Conservation (phyloP, 2,113 vertebrate genomes). For the Benitochromis conjunctus region DNA sequence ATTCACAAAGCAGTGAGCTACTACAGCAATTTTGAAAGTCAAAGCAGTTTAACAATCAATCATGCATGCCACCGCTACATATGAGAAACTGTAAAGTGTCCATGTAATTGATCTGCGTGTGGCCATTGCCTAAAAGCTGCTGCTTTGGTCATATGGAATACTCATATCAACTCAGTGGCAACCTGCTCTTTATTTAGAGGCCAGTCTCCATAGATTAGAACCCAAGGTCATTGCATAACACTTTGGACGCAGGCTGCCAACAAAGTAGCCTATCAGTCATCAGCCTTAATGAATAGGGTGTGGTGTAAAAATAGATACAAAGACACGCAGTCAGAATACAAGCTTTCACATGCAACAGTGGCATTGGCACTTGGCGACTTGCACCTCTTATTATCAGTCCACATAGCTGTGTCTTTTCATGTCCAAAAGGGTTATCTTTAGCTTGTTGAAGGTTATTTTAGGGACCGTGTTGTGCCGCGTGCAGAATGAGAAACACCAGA, state of each 20-base stretch:
- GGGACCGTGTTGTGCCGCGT: background rate
- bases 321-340: conserved; percentile 50
- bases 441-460: conserved; percentile 38
- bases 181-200: conserved; percentile 63
- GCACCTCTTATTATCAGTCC: conserved; percentile 50
- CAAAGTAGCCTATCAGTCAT: conserved; percentile 68
- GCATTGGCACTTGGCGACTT: conserved; percentile 41
- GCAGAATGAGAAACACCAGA: background rate
- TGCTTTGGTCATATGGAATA: background rate
- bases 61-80: background rate
- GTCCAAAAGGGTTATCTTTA: conserved; percentile 21
- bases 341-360: conserved; percentile 46
- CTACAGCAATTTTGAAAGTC: conserved; percentile 21
- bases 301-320: conserved; percentile 68
- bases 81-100: conserved; percentile 15
- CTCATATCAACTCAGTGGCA: conserved; percentile 3
- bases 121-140: background rate
- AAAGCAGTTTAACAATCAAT: conserved; percentile 35
- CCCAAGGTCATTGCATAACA: conserved; percentile 68
- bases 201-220: conserved; percentile 35
- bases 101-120: background rate
- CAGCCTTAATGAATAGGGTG: conserved; percentile 65
- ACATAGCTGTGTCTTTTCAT: conserved; percentile 31
- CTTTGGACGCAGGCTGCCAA: conserved; percentile 54
- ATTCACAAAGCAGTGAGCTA: background rate